Evolutionary conservation across 2,888 invertebrate species (phyloP).

Genomic region (Drosophila rubida): DNA sequence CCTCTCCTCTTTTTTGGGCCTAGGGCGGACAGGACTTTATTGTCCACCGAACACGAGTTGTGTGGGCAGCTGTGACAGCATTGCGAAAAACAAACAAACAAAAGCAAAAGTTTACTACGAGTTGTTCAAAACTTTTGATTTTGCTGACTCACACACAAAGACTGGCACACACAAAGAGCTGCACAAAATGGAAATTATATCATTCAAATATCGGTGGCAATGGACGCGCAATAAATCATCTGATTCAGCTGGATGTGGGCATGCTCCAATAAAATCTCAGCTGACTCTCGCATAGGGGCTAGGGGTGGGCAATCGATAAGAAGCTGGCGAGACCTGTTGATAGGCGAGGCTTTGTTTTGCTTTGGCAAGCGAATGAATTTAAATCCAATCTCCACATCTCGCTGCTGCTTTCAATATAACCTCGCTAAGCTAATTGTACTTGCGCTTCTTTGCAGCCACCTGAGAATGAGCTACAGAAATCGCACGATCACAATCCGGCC

Average conservation of each 20-base stretch:
- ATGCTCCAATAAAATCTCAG: slow-evolving; percentile 17
- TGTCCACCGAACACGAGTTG: slow-evolving; percentile 13
- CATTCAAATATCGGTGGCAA: slow-evolving; percentile 43
- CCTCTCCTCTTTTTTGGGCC: background rate
- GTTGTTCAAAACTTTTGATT: slow-evolving; percentile 41
- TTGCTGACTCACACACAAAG: slow-evolving; percentile 33
- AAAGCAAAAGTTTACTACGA: slow-evolving; percentile 38
- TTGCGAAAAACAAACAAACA: slow-evolving; percentile 33
- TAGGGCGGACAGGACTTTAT: slow-evolving; percentile 2
- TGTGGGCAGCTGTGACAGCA: slow-evolving; percentile 33
- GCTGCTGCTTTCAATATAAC: too few relatives aligned
- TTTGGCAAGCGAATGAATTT: background rate
- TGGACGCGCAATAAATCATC: slow-evolving; percentile 51
- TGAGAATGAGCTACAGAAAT: slow-evolving; percentile 96
- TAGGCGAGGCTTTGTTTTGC: background rate
- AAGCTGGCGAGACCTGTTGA: slow-evolving; percentile 39
- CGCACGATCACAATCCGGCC: slow-evolving; percentile 86
- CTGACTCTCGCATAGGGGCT: background rate
- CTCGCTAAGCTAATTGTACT: too few relatives aligned
- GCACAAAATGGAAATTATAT: slow-evolving; percentile 33
- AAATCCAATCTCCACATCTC: too few relatives aligned
- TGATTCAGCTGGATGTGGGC: background rate
- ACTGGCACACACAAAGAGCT: background rate
- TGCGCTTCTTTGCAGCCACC: slow-evolving; percentile 96
- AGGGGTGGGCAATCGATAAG: slow-evolving; percentile 15